Conservation (phyloP, 1,140 invertebrate genomes). For the Sipha flava region DNA sequence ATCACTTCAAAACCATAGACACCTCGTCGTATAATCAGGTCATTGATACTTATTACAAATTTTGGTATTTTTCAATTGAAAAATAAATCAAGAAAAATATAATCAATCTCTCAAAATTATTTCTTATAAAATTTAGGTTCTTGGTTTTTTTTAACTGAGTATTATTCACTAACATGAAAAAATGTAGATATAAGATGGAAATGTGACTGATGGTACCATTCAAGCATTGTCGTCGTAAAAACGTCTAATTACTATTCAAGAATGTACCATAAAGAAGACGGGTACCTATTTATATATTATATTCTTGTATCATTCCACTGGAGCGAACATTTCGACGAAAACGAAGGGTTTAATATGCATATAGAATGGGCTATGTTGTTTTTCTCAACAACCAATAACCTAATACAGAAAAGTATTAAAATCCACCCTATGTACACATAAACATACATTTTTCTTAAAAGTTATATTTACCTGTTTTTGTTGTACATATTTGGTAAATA, state of each 20-base stretch:
- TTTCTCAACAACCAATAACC: not conserved
- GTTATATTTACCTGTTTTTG: not conserved
- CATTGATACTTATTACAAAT: no score
- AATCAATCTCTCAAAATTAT: no score
- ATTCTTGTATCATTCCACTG: not conserved
- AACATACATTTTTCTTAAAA: not conserved
- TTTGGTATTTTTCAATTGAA: no score
- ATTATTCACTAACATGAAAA: not conserved
- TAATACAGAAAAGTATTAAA: no score
- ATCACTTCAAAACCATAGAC: no score
- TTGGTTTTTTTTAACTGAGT: not conserved
- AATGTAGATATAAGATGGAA: not conserved
- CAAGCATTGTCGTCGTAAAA: not conserved
- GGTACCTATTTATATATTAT: not conserved
- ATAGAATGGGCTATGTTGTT: no score
- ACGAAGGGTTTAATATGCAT: not conserved
- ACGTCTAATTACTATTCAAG: not conserved
- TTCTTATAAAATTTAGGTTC: no score
- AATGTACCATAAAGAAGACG: not conserved
- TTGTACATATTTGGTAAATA: not conserved
- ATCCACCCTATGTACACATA: no score
- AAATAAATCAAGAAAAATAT: no score
- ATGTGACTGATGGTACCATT: not conserved
- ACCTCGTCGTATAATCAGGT: no score
- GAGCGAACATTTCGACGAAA: no score